These are phyloP conservation scores for Catagonus wagneri DNA, from an alignment of 2,113 vertebrate species.

Conservation along the genomic window DNA sequence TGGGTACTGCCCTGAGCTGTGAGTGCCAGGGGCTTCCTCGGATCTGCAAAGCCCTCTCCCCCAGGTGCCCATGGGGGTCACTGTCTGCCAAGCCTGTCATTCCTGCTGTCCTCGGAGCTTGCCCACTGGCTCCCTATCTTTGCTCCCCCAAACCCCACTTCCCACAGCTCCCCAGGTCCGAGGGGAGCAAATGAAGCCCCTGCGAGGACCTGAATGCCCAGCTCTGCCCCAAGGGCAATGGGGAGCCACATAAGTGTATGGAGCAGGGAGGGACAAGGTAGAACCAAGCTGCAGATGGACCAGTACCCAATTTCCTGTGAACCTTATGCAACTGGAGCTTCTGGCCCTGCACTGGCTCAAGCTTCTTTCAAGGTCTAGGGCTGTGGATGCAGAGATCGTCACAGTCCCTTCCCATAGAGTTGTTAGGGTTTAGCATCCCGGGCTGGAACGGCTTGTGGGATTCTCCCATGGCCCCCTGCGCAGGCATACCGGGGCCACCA, in stretches of 20 bases:
- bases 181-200: too few relatives aligned
- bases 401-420: rapidly evolving
- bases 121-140: not conserved
- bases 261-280: not conserved
- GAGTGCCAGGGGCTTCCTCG: not conserved
- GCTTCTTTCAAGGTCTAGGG: not conserved
- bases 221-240: not conserved
- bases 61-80: not conserved
- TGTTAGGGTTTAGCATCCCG: not conserved
- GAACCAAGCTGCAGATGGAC: not conserved
- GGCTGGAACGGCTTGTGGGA: not conserved
- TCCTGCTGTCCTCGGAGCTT: not conserved
- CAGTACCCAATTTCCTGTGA: not conserved
- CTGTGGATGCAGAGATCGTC: rapidly evolving
- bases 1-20: not conserved
- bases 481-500: rapidly evolving
- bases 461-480: rapidly evolving
- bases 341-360: not conserved
- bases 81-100: not conserved
- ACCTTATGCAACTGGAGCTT: not conserved
- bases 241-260: not conserved
- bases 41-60: not conserved
- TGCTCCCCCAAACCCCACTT: not conserved
- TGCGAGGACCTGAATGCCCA: not conserved
- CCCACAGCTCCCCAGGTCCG: not conserved